phyloP scores from a whole-genome alignment of 2,888 invertebrate species.

The Heliconius hortense region DNA sequence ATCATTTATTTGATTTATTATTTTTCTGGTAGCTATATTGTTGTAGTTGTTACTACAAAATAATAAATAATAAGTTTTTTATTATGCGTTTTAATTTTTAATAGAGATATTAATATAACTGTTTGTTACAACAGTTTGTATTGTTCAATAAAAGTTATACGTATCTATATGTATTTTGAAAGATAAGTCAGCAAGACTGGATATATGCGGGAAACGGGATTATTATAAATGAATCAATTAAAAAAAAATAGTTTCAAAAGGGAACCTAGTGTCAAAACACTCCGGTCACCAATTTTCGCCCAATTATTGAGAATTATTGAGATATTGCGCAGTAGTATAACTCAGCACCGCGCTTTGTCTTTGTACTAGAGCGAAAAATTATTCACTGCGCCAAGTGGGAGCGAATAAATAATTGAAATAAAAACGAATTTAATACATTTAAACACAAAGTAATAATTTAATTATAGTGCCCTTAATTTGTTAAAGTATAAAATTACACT shows the following conservation, averaged over 20 bases:
- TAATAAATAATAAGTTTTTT: not conserved
- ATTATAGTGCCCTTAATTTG: constrained; percentile 26
- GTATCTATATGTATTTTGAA: not conserved
- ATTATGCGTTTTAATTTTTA: not conserved
- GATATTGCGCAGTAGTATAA: not conserved
- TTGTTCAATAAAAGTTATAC: not conserved
- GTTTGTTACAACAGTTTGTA: not conserved
- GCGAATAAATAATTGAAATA: not conserved
- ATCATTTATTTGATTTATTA: not conserved
- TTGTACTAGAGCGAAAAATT: not conserved
- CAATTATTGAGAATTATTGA: too few relatives aligned
- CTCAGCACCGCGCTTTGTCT: not conserved
- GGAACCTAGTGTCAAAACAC: not conserved
- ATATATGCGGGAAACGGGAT: not conserved
- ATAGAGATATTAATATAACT: not conserved
- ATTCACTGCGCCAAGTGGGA: not conserved
- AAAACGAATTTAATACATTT: constrained; percentile 1
- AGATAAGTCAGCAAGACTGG: not conserved
- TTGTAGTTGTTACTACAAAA: not conserved
- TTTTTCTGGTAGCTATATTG: not conserved
- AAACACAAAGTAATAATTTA: constrained; percentile 18
- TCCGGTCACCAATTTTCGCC: not conserved
- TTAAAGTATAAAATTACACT: constrained; percentile 30
- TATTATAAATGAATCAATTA: not conserved
- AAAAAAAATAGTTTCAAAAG: not conserved